Conservation (phyloP, 2,888 invertebrate species). For the Sphecodes monilicornis region DNA sequence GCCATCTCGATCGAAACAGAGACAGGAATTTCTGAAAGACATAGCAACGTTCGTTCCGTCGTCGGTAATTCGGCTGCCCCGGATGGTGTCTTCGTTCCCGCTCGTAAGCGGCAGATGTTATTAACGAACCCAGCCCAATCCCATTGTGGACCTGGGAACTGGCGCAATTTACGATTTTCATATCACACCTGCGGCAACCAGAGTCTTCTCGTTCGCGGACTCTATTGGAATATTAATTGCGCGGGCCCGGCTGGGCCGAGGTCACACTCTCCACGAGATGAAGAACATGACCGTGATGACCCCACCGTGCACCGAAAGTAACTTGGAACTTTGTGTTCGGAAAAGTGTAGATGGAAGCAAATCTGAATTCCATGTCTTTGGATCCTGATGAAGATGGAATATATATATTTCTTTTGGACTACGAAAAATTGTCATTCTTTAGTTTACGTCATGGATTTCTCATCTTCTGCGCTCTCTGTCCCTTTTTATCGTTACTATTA, state of each 20-base stretch:
- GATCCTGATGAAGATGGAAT: neutral
- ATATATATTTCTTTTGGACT: neutral
- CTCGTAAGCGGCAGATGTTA: slow-evolving; percentile 57
- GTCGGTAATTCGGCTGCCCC: slow-evolving; percentile 28
- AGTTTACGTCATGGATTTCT: no score
- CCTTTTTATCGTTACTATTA: no score
- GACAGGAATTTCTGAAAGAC: slow-evolving; percentile 25
- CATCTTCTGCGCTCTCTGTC: no score
- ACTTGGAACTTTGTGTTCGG: neutral
- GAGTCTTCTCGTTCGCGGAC: slow-evolving; percentile 28
- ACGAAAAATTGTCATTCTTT: neutral
- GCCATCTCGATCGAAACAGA: slow-evolving; percentile 1
- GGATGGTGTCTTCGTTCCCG: slow-evolving; percentile 22
- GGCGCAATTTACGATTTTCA: slow-evolving; percentile 56
- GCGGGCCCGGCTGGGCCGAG: slow-evolving; percentile 18
- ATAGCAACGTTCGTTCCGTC: neutral
- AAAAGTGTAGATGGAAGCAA: neutral
- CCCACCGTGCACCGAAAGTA: neutral
- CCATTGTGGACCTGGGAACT: slow-evolving; percentile 43
- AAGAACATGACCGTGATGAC: slow-evolving; percentile 15
- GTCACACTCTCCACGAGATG: slow-evolving; percentile 2
- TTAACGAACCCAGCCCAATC: slow-evolving; percentile 51
- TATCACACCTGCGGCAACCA: slow-evolving; percentile 58
- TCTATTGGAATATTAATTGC: slow-evolving; percentile 55
- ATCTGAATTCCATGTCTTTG: neutral